These are phyloP conservation scores for Drosophila trapezifrons DNA, from an alignment of 1,140 invertebrate genomes.

Conservation along the genomic window DNA sequence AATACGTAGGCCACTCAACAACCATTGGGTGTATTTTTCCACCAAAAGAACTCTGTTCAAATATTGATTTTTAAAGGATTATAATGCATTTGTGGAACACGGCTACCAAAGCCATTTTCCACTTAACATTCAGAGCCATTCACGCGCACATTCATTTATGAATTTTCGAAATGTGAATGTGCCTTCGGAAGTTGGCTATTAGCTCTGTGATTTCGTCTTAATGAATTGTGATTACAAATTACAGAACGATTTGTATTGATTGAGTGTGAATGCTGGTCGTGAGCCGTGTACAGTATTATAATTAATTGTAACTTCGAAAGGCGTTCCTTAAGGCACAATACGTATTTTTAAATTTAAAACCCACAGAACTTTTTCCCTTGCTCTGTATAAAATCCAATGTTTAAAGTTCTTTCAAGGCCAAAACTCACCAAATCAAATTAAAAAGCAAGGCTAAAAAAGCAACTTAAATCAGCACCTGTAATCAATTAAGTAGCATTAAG, in stretches of 20 bases:
- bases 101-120: constrained; percentile 6
- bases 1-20: background rate
- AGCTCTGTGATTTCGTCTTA: constrained; percentile 73
- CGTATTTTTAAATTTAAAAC: background rate
- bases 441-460: background rate
- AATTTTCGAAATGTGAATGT: constrained; percentile 1
- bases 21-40: constrained; percentile 1
- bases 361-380: background rate
- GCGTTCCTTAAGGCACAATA: constrained; percentile 25
- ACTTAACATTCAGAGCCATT: background rate
- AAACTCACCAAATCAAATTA: constrained; percentile 33
- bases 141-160: background rate
- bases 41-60: background rate
- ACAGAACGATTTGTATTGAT: constrained; percentile 25
- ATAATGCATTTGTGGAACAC: background rate
- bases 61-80: constrained; percentile 4
- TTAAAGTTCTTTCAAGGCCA: constrained; percentile 23
- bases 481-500: constrained; percentile 71
- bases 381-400: background rate
- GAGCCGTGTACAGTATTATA: constrained; percentile 75
- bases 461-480: constrained; percentile 49
- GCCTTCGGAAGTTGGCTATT: constrained; percentile 11
- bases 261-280: constrained; percentile 41
- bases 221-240: constrained; percentile 75
- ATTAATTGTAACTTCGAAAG: constrained; percentile 7